These are phyloP conservation scores for Prenolepis imparis DNA, from an alignment of 2,888 invertebrate genomes.

Conservation along the genomic window DNA sequence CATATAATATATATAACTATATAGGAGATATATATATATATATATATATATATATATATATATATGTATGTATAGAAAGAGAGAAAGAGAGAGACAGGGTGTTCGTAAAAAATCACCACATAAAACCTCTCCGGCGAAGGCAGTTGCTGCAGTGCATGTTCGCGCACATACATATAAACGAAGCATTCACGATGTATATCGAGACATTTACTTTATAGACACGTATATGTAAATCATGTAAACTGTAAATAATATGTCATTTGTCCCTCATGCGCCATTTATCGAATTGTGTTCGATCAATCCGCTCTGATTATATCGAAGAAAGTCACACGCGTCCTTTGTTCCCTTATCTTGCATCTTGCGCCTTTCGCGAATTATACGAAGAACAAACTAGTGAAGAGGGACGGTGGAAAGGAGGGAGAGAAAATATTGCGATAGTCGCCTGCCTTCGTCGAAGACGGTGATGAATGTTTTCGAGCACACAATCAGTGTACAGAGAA, in stretches of 20 bases:
- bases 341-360: conserved; percentile 25
- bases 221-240: conserved; percentile 65
- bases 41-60: conserved; percentile 33
- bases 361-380: conserved; percentile 19
- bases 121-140: conserved; percentile 69
- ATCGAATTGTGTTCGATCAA: conserved; percentile 47
- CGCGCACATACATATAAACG: conserved; percentile 17
- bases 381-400: background rate
- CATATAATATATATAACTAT: conserved; percentile 42
- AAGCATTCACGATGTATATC: conserved; percentile 62
- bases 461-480: conserved; percentile 54
- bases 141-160: conserved; percentile 48
- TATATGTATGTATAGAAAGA: conserved; percentile 39
- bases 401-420: conserved; percentile 21
- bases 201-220: conserved; percentile 65
- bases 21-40: conserved; percentile 26
- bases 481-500: conserved; percentile 53
- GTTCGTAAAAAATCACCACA: conserved; percentile 72
- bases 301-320: conserved; percentile 25
- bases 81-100: conserved; percentile 67
- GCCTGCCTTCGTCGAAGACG: conserved; percentile 71
- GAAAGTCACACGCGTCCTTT: conserved; percentile 26
- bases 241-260: conserved; percentile 76
- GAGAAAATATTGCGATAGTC: conserved; percentile 16
- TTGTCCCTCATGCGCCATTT: conserved; percentile 64